These are phyloP conservation scores for Fundulus diaphanus DNA, from an alignment of 2,797 vertebrate species.

Conservation along the genomic window DNA sequence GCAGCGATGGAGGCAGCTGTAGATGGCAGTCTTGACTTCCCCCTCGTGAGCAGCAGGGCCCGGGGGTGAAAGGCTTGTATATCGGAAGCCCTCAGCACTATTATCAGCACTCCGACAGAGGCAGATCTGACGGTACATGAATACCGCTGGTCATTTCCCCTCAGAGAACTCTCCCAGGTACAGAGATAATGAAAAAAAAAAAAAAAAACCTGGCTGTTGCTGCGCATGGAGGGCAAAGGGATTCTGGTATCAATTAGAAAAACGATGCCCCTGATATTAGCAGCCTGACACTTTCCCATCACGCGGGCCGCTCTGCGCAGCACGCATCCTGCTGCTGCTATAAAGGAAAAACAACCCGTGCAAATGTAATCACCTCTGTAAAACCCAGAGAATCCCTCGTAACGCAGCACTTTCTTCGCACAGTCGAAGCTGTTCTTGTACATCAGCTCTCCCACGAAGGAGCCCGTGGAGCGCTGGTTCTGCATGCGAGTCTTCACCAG, in stretches of 20 bases:
- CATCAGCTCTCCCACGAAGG: conserved; percentile 93
- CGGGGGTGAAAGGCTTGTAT: conserved; percentile 60
- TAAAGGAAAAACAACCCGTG: too few species aligned
- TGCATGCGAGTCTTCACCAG: conserved; percentile 98
- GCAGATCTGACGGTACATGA: conserved; percentile 59
- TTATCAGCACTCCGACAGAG: conserved; percentile 53
- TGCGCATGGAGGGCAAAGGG: conserved; percentile 66
- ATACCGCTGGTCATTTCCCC: conserved; percentile 56
- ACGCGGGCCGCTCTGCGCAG: conserved; percentile 36
- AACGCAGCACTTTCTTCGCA: conserved; percentile 94
- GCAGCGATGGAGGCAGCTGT: conserved; percentile 83
- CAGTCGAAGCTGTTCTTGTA: conserved; percentile 98
- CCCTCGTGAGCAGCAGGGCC: conserved; percentile 63
- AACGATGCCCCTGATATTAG: conserved; percentile 66
- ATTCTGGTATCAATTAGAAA: conserved; percentile 79
- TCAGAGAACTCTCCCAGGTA: conserved; percentile 64
- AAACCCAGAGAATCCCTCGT: conserved; percentile 93
- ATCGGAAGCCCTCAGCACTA: conserved; percentile 69
- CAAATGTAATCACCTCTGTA: conserved; percentile 87
- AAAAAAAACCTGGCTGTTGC: conserved; percentile 70
- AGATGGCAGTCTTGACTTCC: conserved; percentile 96
- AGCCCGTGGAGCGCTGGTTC: conserved; percentile 91
- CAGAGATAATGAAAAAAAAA: conserved; percentile 72
- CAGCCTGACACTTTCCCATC: conserved; percentile 51
- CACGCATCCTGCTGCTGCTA: conserved; percentile 14